Evolutionary conservation across 2,888 invertebrate genomes (phyloP).

Genomic region (Monochamus alternatus): DNA sequence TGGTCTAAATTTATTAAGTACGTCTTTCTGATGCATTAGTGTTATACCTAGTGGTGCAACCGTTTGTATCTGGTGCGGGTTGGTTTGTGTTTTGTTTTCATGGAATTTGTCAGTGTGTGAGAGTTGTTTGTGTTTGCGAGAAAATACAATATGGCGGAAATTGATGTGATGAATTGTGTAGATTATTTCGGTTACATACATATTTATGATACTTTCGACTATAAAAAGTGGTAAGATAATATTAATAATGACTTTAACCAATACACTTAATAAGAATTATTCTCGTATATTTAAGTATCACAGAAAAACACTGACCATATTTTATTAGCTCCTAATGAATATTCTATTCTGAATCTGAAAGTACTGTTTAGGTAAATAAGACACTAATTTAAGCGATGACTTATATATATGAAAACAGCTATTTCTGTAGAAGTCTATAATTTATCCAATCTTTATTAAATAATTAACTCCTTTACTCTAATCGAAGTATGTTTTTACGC

Average conservation of each 20-base stretch:
- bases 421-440: too few relatives aligned
- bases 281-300: not conserved
- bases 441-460: too few relatives aligned
- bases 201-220: conserved; percentile 13
- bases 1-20: conserved; percentile 39
- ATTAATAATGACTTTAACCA: not conserved
- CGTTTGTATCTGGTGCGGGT: conserved; percentile 4
- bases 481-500: too few relatives aligned
- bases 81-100: conserved; percentile 4
- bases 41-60: not conserved
- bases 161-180: not conserved
- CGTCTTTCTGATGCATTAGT: conserved; percentile 24
- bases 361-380: too few relatives aligned
- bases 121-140: conserved; percentile 4
- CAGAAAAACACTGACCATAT: too few relatives aligned
- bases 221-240: conserved; percentile 25
- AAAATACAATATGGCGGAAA: not conserved
- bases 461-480: too few relatives aligned
- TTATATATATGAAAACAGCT: too few relatives aligned
- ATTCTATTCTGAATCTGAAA: too few relatives aligned
- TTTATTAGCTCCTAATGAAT: too few relatives aligned
- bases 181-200: not conserved
- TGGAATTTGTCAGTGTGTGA: not conserved
- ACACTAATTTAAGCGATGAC: too few relatives aligned
- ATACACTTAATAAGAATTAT: not conserved